Evolutionary conservation across 2,113 vertebrate genomes (phyloP), one percentile per base, ranked within the genome.

Genomic region (Chionomys nivalis): DNA sequence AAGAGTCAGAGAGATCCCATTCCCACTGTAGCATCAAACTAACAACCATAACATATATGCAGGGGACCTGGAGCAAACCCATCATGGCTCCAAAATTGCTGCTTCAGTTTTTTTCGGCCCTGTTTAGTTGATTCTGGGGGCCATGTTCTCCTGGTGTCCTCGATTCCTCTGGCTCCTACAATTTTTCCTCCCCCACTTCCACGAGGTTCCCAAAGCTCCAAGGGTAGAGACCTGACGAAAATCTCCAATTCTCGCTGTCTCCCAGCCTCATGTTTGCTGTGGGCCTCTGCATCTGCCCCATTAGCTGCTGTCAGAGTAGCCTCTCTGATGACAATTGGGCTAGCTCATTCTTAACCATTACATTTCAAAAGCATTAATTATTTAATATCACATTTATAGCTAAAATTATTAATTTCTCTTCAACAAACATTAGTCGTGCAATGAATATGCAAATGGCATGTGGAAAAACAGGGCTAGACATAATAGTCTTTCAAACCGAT

Each of bases 311-410:
- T 47, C 16, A 5, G 44, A 77, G 28, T 9, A 49, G 31, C 44
- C 44, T 33, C 13, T 78, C 76, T 19, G 28, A 52, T 28, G 44
- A 49, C 16, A 28, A 33, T 7, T 33, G 44, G 3, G 7, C 76
- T 78, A 17, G 89, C n/a, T 89, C 72, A 55, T 92, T 95, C 75
- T 90, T 75, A 90, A 92, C 36, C 23, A 28, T 79, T 68, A 58
- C 42, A 66, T 52, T 90, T 90, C 39, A 42, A 11, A 89, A 95
- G 3, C 16, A 87, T 31, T 58, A 81, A 90, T 83, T 85, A 79
- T 6, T 77, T 87, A 94, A 86, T 17, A 81, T 72, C 49, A 82
- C 14, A 66, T 68, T 88, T 33, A 85, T 72, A 82, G 14, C 91
- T 91, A 93, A 89, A 73, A 82, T 14, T 79, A 94, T 85, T 72